A percentile compares a stretch with the other conserved stretches of the same genome.
These are phyloP conservation scores for Rotaria socialis DNA, from an alignment of 2,888 invertebrate species.

Conservation along the genomic window DNA sequence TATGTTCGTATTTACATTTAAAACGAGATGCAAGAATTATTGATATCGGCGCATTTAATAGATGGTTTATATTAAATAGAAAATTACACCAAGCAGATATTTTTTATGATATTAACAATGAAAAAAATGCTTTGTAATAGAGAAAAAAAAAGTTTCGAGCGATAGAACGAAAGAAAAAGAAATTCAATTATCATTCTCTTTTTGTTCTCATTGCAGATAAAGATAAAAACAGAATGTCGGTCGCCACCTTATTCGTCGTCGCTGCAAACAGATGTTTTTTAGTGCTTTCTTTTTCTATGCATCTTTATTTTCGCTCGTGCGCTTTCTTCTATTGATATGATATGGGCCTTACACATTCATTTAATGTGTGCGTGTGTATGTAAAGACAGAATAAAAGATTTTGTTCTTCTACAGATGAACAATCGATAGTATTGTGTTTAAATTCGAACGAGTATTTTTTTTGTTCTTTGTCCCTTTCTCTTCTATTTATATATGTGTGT, in stretches of 20 bases:
- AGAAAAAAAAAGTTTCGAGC: not conserved
- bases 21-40: not conserved
- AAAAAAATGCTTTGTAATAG: conserved; percentile 15
- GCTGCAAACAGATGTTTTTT: conserved; percentile 23
- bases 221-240: conserved; percentile 13
- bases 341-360: not conserved
- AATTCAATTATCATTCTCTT: conserved; percentile 10
- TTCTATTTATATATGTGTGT: not conserved
- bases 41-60: conserved; percentile 2
- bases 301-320: conserved; percentile 25
- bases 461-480: not conserved
- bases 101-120: not conserved
- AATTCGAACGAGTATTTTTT: not conserved
- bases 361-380: not conserved
- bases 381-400: not conserved
- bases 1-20: not conserved
- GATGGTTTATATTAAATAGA: conserved; percentile 28
- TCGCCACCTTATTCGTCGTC: conserved; percentile 8
- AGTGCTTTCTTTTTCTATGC: not conserved
- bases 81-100: not conserved
- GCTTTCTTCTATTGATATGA: conserved; percentile 11
- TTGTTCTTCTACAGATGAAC: conserved; percentile 2
- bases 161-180: not conserved
- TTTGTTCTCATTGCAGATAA: conserved; percentile 24
- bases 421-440: not conserved